Base-by-base conservation (phyloP, 1,140 invertebrate species). In the Probaryconus sp. region DNA sequence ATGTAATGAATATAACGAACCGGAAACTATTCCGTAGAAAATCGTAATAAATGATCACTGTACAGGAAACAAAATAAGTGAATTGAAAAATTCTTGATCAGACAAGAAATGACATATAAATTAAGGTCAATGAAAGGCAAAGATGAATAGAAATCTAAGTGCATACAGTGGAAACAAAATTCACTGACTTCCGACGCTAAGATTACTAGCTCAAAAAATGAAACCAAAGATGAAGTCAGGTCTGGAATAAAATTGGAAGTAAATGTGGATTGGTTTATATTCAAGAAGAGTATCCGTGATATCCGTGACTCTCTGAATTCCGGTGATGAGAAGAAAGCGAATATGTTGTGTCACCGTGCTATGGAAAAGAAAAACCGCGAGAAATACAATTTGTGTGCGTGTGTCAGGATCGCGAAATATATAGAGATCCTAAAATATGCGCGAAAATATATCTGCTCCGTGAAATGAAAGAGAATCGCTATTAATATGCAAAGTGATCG, bases 251-350 rank as follows among this genome's bases (percentile, higher is more conserved):
- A 70, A 55, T 55, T 24, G 56, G 20, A 42, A 53, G 48, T 26
- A 61, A 48, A 55, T 60, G 33, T 14, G 37, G 21, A 53, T 67
- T 56, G 63, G 55, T 69, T 69, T 51, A 69, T 61, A 69, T 69
- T 69, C 65, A 60, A 48, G 17, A 38, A 30, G 33, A 38, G 55
- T 53, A 53, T 69, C 40, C 56, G 67, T 40, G 14, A 48, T 60
- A 42, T 50, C 30, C 37, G 51, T 42, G 37, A 45, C 17, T 45
- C 31, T 20, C 31, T 13, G 35, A 51, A 26, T 50, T 58, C 35
- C 45, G 53, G 30, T 26, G 64, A 60, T 37, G 47, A 60, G 21
- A 45, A 21, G 30, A 33, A 14, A 47, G 30, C 31, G 35, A 69
- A 69, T 47, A 30, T 21, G 40, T 55, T 17, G 40, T 30, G 28